These are phyloP conservation scores for Dugesia japonica DNA, from an alignment of 2,888 invertebrate species.

Conservation along the genomic window DNA sequence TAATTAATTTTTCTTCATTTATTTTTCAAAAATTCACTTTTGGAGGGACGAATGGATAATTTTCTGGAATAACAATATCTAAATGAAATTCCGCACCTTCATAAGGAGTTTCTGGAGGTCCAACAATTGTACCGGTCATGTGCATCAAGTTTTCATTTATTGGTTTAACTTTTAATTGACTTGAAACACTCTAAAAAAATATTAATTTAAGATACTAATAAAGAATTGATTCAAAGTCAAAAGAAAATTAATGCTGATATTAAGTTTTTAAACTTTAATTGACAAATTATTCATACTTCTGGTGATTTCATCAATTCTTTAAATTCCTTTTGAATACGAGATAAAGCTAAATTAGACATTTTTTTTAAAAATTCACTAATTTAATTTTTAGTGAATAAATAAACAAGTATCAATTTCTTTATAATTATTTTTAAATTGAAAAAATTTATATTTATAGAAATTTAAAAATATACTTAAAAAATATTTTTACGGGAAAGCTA, in stretches of 20 bases:
- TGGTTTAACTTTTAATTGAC: constrained; percentile 58
- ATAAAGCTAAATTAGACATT: not conserved
- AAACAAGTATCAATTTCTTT: no score
- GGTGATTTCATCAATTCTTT: not conserved
- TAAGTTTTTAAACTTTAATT: no score
- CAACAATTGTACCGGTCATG: constrained; percentile 80
- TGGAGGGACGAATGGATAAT: constrained; percentile 96
- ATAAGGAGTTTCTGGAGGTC: constrained; percentile 93
- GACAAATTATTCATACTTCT: not conserved
- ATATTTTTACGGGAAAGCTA: no score
- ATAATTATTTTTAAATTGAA: no score
- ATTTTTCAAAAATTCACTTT: constrained; percentile 72
- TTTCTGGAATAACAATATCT: constrained; percentile 92
- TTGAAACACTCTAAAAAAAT: constrained; percentile 46
- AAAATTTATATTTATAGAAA: no score
- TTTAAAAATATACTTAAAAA: no score
- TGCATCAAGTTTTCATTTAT: constrained; percentile 72
- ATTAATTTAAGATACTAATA: not conserved
- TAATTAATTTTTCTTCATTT: not conserved
- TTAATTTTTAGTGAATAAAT: not conserved
- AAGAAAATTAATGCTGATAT: no score
- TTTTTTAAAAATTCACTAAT: no score
- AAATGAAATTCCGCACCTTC: constrained; percentile 81
- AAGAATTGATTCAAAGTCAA: no score
- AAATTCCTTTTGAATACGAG: not conserved